Conservation (phyloP, 2,113 vertebrate species). For the Gallinago media region DNA sequence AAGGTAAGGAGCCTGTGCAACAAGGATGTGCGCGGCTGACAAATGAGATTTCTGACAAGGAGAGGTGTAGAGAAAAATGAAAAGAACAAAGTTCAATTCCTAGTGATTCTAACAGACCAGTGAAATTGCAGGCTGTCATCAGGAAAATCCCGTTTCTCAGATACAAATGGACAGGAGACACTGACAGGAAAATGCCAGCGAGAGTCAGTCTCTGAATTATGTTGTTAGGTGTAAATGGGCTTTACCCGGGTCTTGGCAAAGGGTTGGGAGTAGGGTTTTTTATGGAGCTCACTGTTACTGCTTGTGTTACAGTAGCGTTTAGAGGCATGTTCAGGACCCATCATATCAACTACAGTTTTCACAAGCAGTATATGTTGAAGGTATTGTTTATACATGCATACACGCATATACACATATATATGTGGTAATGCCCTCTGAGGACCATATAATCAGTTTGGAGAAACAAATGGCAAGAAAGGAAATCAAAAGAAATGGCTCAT, state of each 20-base stretch:
- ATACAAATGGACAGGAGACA: background rate
- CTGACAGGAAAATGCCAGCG: constrained; percentile 4
- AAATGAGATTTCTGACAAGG: constrained; percentile 11
- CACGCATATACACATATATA: too few relatives aligned
- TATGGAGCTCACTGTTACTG: background rate
- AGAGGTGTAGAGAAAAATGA: background rate
- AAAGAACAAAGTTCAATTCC: background rate
- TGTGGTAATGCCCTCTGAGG: background rate
- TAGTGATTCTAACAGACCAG: background rate
- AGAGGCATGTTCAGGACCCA: background rate
- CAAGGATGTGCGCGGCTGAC: background rate
- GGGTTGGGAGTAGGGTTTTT: background rate
- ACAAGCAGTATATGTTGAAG: background rate
- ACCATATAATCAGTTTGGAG: background rate
- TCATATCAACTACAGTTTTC: background rate
- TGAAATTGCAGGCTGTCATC: constrained; percentile 1
- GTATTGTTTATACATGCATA: background rate
- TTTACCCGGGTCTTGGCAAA: background rate
- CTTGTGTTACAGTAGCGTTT: background rate
- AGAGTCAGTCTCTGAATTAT: background rate
- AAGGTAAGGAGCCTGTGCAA: background rate
- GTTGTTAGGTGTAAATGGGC: background rate
- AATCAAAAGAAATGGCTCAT: background rate
- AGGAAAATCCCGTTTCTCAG: constrained; percentile 1
- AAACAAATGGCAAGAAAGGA: background rate